phyloP scores from a whole-genome alignment of 37 sponge, comb jelly and placozoan species.

The Beroe ovata region DNA sequence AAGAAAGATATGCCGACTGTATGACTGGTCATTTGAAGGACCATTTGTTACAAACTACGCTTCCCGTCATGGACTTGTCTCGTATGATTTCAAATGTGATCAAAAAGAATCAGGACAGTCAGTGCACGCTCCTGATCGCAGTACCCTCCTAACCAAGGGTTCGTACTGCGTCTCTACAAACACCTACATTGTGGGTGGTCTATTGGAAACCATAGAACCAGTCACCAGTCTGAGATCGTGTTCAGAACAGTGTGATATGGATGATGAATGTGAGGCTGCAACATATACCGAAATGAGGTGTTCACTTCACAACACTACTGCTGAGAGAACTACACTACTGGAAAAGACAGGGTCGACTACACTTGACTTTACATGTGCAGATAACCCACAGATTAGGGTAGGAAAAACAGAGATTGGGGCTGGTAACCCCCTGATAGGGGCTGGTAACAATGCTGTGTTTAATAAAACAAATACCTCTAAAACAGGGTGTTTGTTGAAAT shows the following conservation, averaged over 20 bases:
- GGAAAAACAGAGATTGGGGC: neutral
- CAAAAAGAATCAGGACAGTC: neutral
- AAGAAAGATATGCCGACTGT: neutral
- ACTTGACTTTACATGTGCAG: neutral
- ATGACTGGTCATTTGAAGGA: neutral
- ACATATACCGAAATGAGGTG: slow-evolving; percentile 2
- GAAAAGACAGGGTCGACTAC: neutral
- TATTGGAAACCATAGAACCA: neutral
- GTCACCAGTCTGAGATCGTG: neutral
- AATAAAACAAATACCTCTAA: neutral
- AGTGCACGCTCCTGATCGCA: neutral
- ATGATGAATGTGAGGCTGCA: slow-evolving; percentile 11
- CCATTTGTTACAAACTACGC: neutral
- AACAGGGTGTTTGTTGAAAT: neutral
- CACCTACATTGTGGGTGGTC: neutral
- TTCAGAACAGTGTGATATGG: slow-evolving; percentile 20
- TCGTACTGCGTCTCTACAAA: neutral
- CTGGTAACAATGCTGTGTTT: too few species aligned
- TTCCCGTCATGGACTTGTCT: neutral
- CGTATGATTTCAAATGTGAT: slow-evolving; percentile 34
- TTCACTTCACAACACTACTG: neutral
- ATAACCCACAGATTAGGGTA: neutral
- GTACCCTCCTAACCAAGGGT: neutral
- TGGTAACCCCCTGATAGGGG: neutral
- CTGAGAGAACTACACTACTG: neutral